These are phyloP conservation scores for Crypturellus tataupa DNA, from an alignment of 2,797 vertebrate species.

Conservation along the genomic window DNA sequence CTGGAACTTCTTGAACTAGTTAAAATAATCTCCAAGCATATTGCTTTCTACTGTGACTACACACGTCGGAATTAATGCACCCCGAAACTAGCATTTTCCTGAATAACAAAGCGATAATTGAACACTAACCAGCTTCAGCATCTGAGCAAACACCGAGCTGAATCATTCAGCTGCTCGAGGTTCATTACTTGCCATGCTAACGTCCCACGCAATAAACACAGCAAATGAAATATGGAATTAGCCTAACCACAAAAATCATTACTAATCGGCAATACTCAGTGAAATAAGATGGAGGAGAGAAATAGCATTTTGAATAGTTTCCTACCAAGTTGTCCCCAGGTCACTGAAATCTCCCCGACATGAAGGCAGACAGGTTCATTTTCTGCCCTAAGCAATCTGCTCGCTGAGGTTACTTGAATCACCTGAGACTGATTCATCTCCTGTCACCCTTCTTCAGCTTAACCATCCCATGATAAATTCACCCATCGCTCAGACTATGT, in stretches of 20 bases:
- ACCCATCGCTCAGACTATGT: not conserved
- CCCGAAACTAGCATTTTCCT: not conserved
- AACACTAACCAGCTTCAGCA: constrained; percentile 51
- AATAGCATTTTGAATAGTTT: not conserved
- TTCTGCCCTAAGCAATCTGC: accelerated
- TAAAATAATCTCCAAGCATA: not conserved
- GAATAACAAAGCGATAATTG: constrained; percentile 26
- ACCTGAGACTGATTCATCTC: not conserved
- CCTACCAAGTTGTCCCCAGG: not conserved
- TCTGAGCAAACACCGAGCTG: not conserved
- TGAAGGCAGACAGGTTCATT: not conserved
- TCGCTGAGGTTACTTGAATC: not conserved
- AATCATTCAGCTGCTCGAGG: constrained; percentile 54
- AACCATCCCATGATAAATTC: not conserved
- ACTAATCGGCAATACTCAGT: constrained; percentile 1
- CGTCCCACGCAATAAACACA: constrained; percentile 27
- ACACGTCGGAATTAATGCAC: not conserved
- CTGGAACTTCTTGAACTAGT: not conserved
- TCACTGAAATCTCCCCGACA: not conserved
- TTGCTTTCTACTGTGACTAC: constrained; percentile 25
- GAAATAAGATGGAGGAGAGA: not conserved
- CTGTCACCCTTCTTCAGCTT: not conserved
- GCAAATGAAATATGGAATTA: constrained; percentile 55
- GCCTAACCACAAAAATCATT: constrained; percentile 35
- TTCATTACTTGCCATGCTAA: constrained; percentile 27